phyloP scores from a whole-genome alignment of 2,888 invertebrate genomes.

The Ichneumoninae sp. region DNA sequence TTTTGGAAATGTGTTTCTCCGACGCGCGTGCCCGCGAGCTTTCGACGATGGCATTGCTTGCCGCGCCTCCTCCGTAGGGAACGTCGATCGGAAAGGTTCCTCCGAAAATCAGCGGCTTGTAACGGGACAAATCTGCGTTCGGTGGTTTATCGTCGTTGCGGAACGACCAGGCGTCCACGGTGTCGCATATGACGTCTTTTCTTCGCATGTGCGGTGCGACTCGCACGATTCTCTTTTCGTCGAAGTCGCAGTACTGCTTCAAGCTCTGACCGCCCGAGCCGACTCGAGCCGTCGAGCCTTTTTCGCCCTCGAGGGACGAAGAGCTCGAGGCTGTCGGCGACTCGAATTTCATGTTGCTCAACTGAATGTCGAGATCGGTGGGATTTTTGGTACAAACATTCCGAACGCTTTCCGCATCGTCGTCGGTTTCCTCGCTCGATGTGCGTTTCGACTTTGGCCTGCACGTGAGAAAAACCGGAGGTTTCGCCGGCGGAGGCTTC shows the following conservation, averaged over 20 bases:
- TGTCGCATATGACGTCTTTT: conserved; percentile 87
- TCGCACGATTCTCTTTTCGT: conserved; percentile 81
- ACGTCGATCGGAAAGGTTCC: conserved; percentile 95
- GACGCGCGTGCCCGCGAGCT: conserved; percentile 58
- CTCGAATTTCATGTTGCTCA: conserved; percentile 75
- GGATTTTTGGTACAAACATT: conserved; percentile 51
- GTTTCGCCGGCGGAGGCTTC: conserved; percentile 74
- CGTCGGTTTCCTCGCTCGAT: conserved; percentile 59
- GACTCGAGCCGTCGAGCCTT: conserved; percentile 35
- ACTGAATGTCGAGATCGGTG: conserved; percentile 81
- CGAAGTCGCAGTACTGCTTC: conserved; percentile 80
- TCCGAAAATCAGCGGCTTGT: conserved; percentile 91
- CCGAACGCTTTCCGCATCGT: conserved; percentile 32
- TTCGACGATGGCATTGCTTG: conserved; percentile 50
- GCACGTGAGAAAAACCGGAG: conserved; percentile 80
- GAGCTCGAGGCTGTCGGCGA: conserved; percentile 71
- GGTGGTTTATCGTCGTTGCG: conserved; percentile 69
- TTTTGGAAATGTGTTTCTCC: conserved; percentile 76
- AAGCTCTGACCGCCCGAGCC: conserved; percentile 73
- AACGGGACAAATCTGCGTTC: conserved; percentile 74
- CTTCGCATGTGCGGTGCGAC: conserved; percentile 83
- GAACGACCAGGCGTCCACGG: conserved; percentile 87
- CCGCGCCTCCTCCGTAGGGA: conserved; percentile 84
- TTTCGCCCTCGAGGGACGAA: conserved; percentile 54
- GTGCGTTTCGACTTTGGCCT: conserved; percentile 69